Conservation (phyloP, 2,888 invertebrate genomes). For the Xestia xanthographa region DNA sequence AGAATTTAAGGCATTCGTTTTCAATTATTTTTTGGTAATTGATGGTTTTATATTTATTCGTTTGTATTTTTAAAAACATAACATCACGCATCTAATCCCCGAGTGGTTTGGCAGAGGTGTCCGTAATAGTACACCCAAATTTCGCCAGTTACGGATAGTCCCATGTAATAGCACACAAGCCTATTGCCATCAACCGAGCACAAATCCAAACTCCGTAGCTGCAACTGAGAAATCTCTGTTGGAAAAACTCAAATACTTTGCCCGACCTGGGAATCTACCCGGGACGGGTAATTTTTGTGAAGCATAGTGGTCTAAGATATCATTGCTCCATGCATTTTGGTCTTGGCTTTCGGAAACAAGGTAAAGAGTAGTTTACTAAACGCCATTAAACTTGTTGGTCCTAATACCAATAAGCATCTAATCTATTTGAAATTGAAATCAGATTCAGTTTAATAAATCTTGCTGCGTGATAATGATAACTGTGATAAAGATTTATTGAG, state of each 20-base stretch:
- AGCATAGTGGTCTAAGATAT: not conserved
- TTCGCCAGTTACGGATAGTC: not conserved
- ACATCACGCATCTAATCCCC: too few species aligned
- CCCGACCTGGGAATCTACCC: too few species aligned
- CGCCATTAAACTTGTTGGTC: not conserved
- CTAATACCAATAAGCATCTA: not conserved
- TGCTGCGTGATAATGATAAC: not conserved
- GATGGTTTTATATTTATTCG: not conserved
- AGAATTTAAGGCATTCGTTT: not conserved
- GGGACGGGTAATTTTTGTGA: too few species aligned
- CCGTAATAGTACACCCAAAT: not conserved
- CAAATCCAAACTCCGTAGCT: not conserved
- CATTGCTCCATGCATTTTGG: not conserved
- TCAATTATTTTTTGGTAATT: not conserved
- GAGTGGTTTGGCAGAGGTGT: too few species aligned
- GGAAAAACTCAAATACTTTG: too few species aligned
- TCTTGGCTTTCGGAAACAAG: not conserved
- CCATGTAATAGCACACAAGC: not conserved
- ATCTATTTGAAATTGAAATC: conserved; percentile 32
- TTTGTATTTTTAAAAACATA: not conserved
- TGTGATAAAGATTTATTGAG: conserved; percentile 26
- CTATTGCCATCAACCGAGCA: not conserved
- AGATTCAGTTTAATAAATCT: conserved; percentile 19
- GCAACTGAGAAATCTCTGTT: not conserved
- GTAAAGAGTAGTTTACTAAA: conserved; percentile 1